A percentile compares a stretch with the other conserved stretches of the same genome.
phyloP scores from a whole-genome alignment of 2,113 vertebrate genomes.

The Pongo abelii region DNA sequence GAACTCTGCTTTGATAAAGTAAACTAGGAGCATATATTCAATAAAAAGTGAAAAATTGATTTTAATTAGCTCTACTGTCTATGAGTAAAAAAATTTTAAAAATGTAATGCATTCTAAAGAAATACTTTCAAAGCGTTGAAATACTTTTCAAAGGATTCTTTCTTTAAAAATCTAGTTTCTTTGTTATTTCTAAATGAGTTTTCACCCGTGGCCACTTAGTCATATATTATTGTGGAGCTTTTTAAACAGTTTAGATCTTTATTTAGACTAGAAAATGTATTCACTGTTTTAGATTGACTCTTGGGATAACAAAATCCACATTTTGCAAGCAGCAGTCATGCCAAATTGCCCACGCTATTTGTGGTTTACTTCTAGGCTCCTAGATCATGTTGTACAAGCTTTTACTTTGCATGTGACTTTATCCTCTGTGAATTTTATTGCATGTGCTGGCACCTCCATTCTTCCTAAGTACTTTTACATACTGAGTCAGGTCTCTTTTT shows the following conservation, averaged over 20 bases:
- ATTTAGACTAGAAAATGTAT: background rate
- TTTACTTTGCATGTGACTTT: background rate
- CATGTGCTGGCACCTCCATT: background rate
- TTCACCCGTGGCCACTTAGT: background rate
- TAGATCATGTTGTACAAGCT: background rate
- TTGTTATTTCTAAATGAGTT: constrained; percentile 8
- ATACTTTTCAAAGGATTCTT: background rate
- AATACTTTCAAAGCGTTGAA: background rate
- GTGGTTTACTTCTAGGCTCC: background rate
- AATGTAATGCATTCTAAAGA: background rate
- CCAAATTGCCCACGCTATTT: background rate
- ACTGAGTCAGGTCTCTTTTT: background rate
- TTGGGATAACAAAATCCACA: background rate
- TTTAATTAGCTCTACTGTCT: background rate
- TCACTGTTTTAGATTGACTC: background rate
- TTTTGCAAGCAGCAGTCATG: too few species aligned
- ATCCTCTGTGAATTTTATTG: background rate
- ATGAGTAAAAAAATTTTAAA: background rate
- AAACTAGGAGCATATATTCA: background rate
- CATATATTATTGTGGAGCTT: background rate
- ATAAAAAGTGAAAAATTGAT: background rate
- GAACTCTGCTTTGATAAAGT: background rate
- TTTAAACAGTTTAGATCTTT: background rate
- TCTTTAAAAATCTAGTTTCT: background rate
- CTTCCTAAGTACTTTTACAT: background rate